Evolutionary conservation across 2,888 invertebrate species (phyloP), one percentile per base, ranked within the genome.

Genomic region (Xestia ashworthii): DNA sequence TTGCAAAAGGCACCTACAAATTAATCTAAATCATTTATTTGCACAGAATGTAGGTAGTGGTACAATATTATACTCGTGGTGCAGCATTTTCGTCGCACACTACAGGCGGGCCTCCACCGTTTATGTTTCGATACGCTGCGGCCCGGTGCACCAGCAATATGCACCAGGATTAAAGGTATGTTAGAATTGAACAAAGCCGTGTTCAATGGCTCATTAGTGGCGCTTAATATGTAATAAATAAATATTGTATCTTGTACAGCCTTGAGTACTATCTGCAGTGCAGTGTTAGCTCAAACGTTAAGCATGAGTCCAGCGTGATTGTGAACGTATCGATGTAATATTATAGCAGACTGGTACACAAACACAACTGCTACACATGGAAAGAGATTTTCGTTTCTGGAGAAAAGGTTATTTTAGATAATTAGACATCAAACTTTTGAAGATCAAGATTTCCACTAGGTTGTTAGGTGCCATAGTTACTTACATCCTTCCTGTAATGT

Each of bases 221-320:
- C 32, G 25, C 14, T 72, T 44, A 75, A n/a, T 3, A 53, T 32
- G 19, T 25, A 22, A 4, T 55, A 53, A 76, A 76, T n/a, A 14
- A 75, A n/a, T 32, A 5, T 14, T 53, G 53, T 53, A 53, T 11
- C 53, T 53, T 53, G 53, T n/a, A 11, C n/a, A 22, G 55, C 55
- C 55, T 55, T n/a, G 55, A 5, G n/a, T n/a, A 55, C 55, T 55
- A 12, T 55, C 55, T 55, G n/a, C n/a, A 48, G 58, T 74, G 70
- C 70, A 60, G 22, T 68, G 44, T 58, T 44, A 44, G 25, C 58
- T 46, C 11, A 9, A 64, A 46, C 22, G 65, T 3, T 62, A 8
- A 69, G 53, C 71, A 68, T 69, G 76, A n/a, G 16, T 62, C 38
- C 12, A 19, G 53, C 70, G 66, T 71, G 74, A 46, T 64, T 1